phyloP scores from a whole-genome alignment of 2,888 invertebrate species.

The Drosophila siamana region DNA sequence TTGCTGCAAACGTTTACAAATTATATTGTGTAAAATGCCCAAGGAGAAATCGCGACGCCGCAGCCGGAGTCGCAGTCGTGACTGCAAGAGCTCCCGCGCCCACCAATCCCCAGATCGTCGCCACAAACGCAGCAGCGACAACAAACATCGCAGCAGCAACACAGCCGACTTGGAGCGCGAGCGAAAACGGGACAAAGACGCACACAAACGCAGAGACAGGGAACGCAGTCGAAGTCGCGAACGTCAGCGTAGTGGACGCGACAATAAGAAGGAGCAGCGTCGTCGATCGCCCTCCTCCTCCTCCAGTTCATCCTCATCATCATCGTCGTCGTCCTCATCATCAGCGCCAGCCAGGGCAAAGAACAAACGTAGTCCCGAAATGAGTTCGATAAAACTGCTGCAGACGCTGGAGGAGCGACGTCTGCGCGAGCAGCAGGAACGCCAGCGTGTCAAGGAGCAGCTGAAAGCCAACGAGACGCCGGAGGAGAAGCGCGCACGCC shows the following conservation, averaged over 20 bases:
- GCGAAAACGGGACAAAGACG: conserved; percentile 25
- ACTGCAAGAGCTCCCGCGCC: conserved; percentile 14
- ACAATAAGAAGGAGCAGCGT: conserved; percentile 20
- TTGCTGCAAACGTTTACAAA: conserved; percentile 36
- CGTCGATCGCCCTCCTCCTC: conserved; percentile 25
- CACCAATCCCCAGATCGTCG: conserved; percentile 1
- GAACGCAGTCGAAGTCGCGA: conserved; percentile 29
- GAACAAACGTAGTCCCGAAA: conserved; percentile 34
- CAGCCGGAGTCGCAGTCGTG: conserved; percentile 42
- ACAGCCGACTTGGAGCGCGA: conserved; percentile 20
- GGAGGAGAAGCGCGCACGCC: conserved; percentile 94
- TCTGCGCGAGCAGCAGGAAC: conserved; percentile 88
- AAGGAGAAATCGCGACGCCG: conserved; percentile 59
- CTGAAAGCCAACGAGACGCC: conserved; percentile 96
- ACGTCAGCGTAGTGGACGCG: conserved; percentile 5
- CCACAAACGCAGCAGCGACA: conserved; percentile 15
- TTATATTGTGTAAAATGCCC: conserved; percentile 52
- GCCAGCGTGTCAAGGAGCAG: conserved; percentile 89
- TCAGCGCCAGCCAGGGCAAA: conserved; percentile 4
- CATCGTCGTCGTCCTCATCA: conserved; percentile 31
- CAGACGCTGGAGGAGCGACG: conserved; percentile 91
- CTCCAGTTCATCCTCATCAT: conserved; percentile 30
- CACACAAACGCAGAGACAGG: conserved; percentile 15
- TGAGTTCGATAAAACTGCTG: conserved; percentile 87
- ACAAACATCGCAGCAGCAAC: conserved; percentile 9